phyloP scores from a whole-genome alignment of 2,888 invertebrate genomes.

The Aspidiotus destructor region DNA sequence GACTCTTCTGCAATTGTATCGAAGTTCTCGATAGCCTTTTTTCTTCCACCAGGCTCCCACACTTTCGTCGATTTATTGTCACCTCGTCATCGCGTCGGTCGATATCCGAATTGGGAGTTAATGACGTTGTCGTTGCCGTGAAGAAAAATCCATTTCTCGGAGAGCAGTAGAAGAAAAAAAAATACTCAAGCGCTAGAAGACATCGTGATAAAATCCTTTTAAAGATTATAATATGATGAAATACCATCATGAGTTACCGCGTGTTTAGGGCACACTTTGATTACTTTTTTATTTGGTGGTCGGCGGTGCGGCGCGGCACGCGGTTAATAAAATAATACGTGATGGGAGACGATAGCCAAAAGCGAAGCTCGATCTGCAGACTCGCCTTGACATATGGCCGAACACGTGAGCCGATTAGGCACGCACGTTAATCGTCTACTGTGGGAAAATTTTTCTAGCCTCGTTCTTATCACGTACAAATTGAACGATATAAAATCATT shows the following conservation, averaged over 20 bases:
- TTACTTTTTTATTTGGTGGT: conserved; percentile 25
- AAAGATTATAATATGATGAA: conserved; percentile 17
- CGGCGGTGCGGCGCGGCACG: conserved; percentile 6
- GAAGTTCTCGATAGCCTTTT: too few species aligned
- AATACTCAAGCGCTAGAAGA: neutral
- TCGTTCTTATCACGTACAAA: conserved; percentile 26
- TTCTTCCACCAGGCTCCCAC: too few species aligned
- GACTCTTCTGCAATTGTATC: too few species aligned
- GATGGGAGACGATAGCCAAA: conserved; percentile 33
- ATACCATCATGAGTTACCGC: conserved; percentile 31
- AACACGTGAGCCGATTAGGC: conserved; percentile 31
- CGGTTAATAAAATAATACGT: conserved; percentile 30
- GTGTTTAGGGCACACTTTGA: conserved; percentile 32
- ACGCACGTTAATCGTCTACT: conserved; percentile 32
- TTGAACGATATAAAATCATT: conserved; percentile 24
- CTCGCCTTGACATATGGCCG: conserved; percentile 33
- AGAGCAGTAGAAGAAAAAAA: neutral
- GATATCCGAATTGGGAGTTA: too few species aligned
- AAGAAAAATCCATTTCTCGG: neutral
- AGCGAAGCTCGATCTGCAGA: conserved; percentile 21
- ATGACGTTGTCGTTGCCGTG: neutral
- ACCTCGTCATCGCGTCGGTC: too few species aligned
- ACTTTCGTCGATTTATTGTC: too few species aligned
- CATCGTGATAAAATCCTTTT: conserved; percentile 10
- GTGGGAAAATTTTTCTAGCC: conserved; percentile 27